A percentile compares a stretch with the other conserved stretches of the same genome.
Evolutionary conservation across 2,113 vertebrate species (phyloP).

Genomic region (Stegastes partitus): DNA sequence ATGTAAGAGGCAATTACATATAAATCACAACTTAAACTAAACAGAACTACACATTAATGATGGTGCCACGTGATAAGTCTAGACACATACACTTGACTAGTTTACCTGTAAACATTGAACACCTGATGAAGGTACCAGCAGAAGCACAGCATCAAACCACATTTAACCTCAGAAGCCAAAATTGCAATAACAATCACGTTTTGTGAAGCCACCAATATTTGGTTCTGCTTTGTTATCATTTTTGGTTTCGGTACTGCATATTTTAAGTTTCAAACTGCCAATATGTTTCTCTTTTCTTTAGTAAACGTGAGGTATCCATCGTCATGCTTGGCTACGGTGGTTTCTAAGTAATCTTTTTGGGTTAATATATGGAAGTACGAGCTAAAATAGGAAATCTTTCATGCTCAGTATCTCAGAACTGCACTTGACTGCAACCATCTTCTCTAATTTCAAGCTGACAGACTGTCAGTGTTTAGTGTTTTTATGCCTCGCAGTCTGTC

Average conservation of each 20-base stretch:
- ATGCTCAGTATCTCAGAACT: conserved; percentile 36
- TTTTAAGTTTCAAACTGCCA: no score
- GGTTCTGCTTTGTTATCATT: background rate
- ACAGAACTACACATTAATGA: background rate
- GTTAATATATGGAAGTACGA: background rate
- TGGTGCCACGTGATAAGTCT: background rate
- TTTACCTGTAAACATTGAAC: background rate
- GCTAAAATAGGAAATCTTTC: conserved; percentile 14
- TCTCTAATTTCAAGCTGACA: conserved; percentile 46
- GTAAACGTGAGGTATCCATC: background rate
- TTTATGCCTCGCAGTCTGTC: conserved; percentile 22
- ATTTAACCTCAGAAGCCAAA: no score
- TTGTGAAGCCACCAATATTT: background rate
- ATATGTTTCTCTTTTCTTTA: no score
- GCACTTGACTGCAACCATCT: conserved; percentile 49
- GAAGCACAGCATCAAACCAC: no score
- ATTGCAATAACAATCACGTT: no score
- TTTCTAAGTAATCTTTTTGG: background rate
- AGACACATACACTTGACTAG: background rate
- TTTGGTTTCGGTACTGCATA: no score
- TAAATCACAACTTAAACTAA: background rate
- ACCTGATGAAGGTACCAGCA: background rate
- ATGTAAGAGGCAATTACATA: background rate
- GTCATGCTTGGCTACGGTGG: no score
- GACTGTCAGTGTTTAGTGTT: conserved; percentile 17